Percentiles rank a stretch among this genome's conserved stretches.
These are phyloP conservation scores for Naja naja DNA, from an alignment of 2,113 vertebrate species.

Conservation along the genomic window DNA sequence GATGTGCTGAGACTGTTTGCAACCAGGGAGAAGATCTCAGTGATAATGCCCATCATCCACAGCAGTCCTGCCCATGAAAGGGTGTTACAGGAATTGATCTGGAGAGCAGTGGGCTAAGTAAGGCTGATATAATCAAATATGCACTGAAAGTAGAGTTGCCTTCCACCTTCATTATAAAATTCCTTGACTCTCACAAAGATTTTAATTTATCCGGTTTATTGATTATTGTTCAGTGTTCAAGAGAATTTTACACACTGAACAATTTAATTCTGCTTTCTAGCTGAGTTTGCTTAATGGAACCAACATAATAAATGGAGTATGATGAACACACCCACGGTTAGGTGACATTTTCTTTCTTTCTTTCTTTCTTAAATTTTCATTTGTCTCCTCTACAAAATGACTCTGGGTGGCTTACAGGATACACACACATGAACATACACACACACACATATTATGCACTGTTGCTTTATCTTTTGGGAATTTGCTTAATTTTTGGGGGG, in stretches of 20 bases:
- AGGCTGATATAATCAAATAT: background rate
- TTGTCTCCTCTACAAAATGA: background rate
- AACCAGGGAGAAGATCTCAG: background rate
- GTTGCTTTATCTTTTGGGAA: background rate
- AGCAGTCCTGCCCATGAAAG: background rate
- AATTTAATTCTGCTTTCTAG: background rate
- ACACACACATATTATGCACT: background rate
- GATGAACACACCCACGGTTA: background rate
- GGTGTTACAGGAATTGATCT: background rate
- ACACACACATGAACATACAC: background rate
- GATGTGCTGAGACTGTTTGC: background rate
- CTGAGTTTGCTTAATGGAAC: background rate
- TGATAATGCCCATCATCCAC: background rate
- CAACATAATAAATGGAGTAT: background rate
- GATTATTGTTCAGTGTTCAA: background rate
- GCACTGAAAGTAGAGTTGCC: no score
- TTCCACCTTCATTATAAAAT: background rate
- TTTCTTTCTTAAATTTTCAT: background rate
- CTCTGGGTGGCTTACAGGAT: background rate
- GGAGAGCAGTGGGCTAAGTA: background rate
- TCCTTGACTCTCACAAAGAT: background rate
- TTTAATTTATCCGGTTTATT: background rate
- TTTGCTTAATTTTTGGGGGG: background rate
- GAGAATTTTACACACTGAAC: background rate
- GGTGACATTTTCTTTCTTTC: background rate